Evolutionary conservation across 2,888 invertebrate species (phyloP), one percentile per base, ranked within the genome.

Genomic region (Stenoptilia bipunctidactyla): DNA sequence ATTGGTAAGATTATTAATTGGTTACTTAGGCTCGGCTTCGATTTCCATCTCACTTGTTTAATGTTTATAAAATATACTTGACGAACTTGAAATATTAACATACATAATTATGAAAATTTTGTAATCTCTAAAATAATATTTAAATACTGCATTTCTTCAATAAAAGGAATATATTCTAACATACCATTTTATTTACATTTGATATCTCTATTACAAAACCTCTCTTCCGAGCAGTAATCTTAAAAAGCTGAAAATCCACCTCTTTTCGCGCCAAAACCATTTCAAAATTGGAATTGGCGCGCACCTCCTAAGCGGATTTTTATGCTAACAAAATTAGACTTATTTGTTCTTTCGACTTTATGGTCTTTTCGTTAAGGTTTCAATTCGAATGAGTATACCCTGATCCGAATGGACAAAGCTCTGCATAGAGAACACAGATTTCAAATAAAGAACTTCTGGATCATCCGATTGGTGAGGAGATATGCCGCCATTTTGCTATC

Each of bases 281-380:
- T 74, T 71, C 62, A 66, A 73, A 76, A 72, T 75, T 72, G 70
- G 62, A 74, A 71, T 63, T 58, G 60, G 68, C 62, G 59, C 60
- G 61, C 57, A 34, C 59, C 61, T 53, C 62, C 36, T 38, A 42
- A 47, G 45, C 45, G 34, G 34, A 34, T 34, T 34, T 34, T 34
- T 34, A 13, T 34, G 13, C 34, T 34, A 30, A 34, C 34, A 34
- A 13, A 6, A n/a, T 30, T 12, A n/a, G 9, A n/a, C 3, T 30
- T 30, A n/a, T 12, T 9, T 30, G n/a, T 12, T 30, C 4, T 30
- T n/a, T n/a, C 2, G 30, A n/a, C 30, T 30, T 30, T n/a, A 30
- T n/a, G 12, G 6, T 3, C 30, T 30, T 8, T 8, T 8, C 9
- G n/a, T n/a, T 30, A 30, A 12, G 30, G 30, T 30, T 30, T 9